Evolutionary conservation across 2,888 invertebrate genomes (phyloP), one percentile per base, ranked within the genome.

Genomic region (Tetramorium bicarinatum): DNA sequence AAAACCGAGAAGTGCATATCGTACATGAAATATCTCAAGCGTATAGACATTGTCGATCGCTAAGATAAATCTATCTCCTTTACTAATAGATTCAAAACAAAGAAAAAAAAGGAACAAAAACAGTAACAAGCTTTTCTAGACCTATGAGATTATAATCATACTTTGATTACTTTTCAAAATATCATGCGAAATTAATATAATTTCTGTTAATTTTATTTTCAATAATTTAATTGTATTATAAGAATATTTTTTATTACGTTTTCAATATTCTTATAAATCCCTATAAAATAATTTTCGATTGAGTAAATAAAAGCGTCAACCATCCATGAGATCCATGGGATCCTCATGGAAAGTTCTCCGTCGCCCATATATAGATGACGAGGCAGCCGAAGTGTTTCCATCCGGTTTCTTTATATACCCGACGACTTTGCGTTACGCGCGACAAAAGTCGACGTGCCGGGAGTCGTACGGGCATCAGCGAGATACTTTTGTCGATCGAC

Each of bases 401-500:
- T 61, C 34, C 21, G 62, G 21, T 64, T 64, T 64, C 41, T 41
- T 64, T 64, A 21, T 64, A 64, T 21, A 44, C 21, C 44, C 21
- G 8, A 64, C 15, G 64, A 64, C 64, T 21, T 64, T 41, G 15
- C 41, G 15, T 64, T 34, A 61, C 34, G 34, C 61, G 6, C 34
- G 64, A 44, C 15, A 64, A 41, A 18, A 29, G 62, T 38, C 62
- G 3, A 9, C 61, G 34, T 41, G 41, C 61, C 34, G 62, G 11
- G n/a, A n/a, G 64, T 64, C 44, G 44, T 41, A 21, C 41, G 41
- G 44, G 41, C 64, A 41, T 62, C 61, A 56, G 92, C 93, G 92
- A 94, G 93, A 93, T 93, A 94, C 93, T 93, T 94, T 93, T 93
- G 93, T 93, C 93, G 94, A 93, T 93, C 93, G 92, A 93, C 93